A percentile compares a stretch with the other conserved stretches of the same genome.
These are phyloP conservation scores for Natrix natrix DNA, from an alignment of 2,797 vertebrate genomes.

Conservation along the genomic window DNA sequence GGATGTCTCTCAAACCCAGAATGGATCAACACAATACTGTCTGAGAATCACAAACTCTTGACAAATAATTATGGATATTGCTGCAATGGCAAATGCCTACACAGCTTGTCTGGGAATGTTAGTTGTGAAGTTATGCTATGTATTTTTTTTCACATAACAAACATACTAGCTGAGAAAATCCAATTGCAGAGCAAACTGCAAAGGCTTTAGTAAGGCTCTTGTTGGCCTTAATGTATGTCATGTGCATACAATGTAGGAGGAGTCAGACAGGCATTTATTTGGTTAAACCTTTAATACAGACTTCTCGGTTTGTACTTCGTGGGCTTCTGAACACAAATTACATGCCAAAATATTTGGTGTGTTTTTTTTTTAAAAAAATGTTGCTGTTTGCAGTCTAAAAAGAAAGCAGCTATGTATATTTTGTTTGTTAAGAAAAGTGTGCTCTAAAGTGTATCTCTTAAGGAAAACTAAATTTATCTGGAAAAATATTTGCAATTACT, in stretches of 20 bases:
- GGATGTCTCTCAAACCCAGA: neutral
- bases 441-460: neutral
- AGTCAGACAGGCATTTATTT: neutral
- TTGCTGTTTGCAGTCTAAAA: neutral
- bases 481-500: neutral
- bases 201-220: neutral
- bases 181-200: neutral
- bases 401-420: neutral
- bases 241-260: neutral
- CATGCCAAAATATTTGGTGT: neutral
- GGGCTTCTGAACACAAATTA: neutral
- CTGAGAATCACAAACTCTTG: neutral
- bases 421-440: neutral
- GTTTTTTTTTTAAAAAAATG: neutral
- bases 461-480: neutral
- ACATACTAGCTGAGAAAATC: neutral
- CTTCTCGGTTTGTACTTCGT: neutral
- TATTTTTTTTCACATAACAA: neutral
- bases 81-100: neutral
- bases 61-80: neutral
- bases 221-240: neutral
- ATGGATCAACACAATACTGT: neutral
- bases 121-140: neutral
- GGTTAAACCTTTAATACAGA: neutral
- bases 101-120: neutral